Base-by-base conservation (phyloP, 2,113 vertebrate species). In the Alces alces region DNA sequence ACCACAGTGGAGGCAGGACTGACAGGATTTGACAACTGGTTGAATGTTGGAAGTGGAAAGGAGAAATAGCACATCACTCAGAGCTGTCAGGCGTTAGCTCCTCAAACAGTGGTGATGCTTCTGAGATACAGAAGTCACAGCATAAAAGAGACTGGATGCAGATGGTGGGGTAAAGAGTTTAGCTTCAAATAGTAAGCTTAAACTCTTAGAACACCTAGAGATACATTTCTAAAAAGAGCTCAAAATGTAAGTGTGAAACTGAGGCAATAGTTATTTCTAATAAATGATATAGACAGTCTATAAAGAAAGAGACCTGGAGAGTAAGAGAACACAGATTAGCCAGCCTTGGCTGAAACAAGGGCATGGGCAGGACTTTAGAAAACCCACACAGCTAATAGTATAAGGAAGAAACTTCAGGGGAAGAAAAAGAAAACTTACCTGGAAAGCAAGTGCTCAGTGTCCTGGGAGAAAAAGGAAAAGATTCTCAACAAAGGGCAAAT, bases 81-180 rank as follows among this genome's bases (percentile, higher is more conserved):
- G 39, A 33, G n/a, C 10, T 15, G n/a, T 47, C 80, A 61, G 45
- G 21, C 10, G 50, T 73, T 58, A 43, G 11, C 45, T 90, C 17
- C 36, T 54, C n/a, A 39, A 45, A n/a, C 66, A 70, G 15, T 36
- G n/a, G 13, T 52, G 16, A 12, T 23, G 4, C n/a, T 27, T 4
- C 45, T 55, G 25, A 33, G 14, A 17, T 25, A 19, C 6, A 1
- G 33, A 89, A 50, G 39, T 50, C 47, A 88, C 19, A 14, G 27
- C 6, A 1, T 16, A 15, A 45, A 30, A 2, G 28, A 73, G 60
- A 30, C 6, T 7, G 45, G 52, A 10, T 3, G 0, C n/a, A 28
- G 6, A 5, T 1, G 1, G 12, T 12, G 39, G 33, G 5, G 1
- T 28, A 30, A 33, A 52, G 15, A 1, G 10, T n/a, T 54, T 14